These are phyloP conservation scores for Chionoecetes opilio DNA, from an alignment of 1,140 invertebrate genomes.

Conservation along the genomic window DNA sequence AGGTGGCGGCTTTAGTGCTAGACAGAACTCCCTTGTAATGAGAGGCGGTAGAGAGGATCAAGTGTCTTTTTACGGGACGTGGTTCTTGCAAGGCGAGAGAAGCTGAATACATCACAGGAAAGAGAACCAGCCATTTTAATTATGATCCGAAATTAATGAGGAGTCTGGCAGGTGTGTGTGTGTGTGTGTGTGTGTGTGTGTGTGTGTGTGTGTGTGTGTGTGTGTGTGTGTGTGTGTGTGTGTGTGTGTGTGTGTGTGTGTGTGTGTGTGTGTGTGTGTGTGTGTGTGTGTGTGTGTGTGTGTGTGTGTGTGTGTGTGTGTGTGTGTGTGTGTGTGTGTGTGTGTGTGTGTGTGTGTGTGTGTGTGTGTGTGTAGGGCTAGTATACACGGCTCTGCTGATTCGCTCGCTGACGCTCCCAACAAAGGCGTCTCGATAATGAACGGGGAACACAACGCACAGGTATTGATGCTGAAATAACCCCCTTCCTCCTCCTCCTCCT, in stretches of 20 bases:
- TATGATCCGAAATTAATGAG: constrained; percentile 65
- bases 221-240: constrained; percentile 31
- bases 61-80: background rate
- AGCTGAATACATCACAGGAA: constrained; percentile 57
- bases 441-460: constrained; percentile 28
- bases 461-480: background rate
- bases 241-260: constrained; percentile 33
- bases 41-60: constrained; percentile 10
- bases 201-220: constrained; percentile 19
- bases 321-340: constrained; percentile 19
- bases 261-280: constrained; percentile 24
- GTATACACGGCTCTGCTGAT: background rate
- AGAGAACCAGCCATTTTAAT: constrained; percentile 56
- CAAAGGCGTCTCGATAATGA: constrained; percentile 36
- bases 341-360: constrained; percentile 31
- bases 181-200: constrained; percentile 16
- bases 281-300: constrained; percentile 48
- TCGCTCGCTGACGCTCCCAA: background rate
- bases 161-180: constrained; percentile 35
- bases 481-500: background rate
- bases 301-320: constrained; percentile 16
- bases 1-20: constrained; percentile 12
- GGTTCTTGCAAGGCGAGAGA: background rate
- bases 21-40: constrained; percentile 35
- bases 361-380: constrained; percentile 29